These are phyloP conservation scores for Sebastes fasciatus DNA, from an alignment of 2,113 vertebrate genomes.

Conservation along the genomic window DNA sequence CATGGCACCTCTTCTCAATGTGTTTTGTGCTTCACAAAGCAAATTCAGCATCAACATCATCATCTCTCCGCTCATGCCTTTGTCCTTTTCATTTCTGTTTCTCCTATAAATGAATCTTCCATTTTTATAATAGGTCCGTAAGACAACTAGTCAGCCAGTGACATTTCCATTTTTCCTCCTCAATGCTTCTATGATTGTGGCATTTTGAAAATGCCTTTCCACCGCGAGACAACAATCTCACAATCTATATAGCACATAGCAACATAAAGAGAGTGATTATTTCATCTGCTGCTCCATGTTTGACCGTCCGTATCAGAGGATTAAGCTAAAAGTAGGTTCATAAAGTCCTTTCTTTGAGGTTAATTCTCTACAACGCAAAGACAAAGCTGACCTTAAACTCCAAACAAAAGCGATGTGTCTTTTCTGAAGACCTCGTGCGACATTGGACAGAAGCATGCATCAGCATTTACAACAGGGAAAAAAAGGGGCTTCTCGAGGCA, in stretches of 20 bases:
- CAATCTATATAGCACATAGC: slow-evolving; percentile 75
- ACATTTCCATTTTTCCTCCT: slow-evolving; percentile 82
- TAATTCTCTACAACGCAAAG: slow-evolving; percentile 15
- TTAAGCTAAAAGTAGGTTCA: slow-evolving; percentile 16
- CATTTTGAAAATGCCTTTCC: slow-evolving; percentile 81
- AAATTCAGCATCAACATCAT: slow-evolving; percentile 61
- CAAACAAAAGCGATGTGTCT: slow-evolving; percentile 2
- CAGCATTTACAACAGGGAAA: slow-evolving; percentile 66
- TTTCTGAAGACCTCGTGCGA: slow-evolving; percentile 47
- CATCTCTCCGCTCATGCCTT: slow-evolving; percentile 62
- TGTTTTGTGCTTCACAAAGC: slow-evolving; percentile 62
- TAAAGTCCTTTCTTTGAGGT: slow-evolving; percentile 12
- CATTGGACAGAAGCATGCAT: slow-evolving; percentile 58
- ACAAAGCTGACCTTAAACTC: slow-evolving; percentile 34
- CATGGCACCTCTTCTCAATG: slow-evolving; percentile 40
- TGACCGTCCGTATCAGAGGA: slow-evolving; percentile 18
- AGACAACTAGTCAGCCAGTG: slow-evolving; percentile 81
- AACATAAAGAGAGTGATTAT: slow-evolving; percentile 71
- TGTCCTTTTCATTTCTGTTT: slow-evolving; percentile 72
- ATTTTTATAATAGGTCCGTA: slow-evolving; percentile 77
- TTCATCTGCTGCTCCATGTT: slow-evolving; percentile 33
- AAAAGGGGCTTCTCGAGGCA: slow-evolving; percentile 46
- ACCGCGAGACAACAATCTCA: slow-evolving; percentile 76
- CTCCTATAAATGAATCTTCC: slow-evolving; percentile 75
- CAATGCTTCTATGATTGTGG: slow-evolving; percentile 78